A percentile compares a stretch with the other conserved stretches of the same genome.
Evolutionary conservation across 2,113 vertebrate species (phyloP).

Genomic region (Raja brachyura): DNA sequence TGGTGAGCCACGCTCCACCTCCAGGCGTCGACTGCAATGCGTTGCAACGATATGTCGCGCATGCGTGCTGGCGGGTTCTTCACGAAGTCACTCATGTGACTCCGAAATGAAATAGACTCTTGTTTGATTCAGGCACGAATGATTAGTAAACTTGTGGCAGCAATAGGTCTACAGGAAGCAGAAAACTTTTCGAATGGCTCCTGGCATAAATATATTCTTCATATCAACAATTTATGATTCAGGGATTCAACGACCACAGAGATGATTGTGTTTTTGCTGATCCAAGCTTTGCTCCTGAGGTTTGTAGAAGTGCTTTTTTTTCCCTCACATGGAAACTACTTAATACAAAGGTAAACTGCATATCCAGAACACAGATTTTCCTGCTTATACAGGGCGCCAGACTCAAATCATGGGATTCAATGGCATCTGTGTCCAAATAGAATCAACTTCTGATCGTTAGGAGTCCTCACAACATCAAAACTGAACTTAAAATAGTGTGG

Average conservation of each 20-base stretch:
- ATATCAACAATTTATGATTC: not conserved
- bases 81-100: no score
- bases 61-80: no score
- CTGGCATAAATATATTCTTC: not conserved
- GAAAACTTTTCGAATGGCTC: no score
- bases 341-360: not conserved
- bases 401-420: not conserved
- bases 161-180: no score
- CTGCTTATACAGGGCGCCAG: not conserved
- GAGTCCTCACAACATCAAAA: not conserved
- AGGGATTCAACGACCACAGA: not conserved
- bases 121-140: not conserved
- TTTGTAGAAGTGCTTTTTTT: not conserved
- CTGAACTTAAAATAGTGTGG: not conserved
- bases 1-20: no score
- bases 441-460: not conserved
- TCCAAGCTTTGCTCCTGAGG: not conserved
- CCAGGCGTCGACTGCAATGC: no score
- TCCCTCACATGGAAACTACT: not conserved
- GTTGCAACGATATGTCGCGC: no score
- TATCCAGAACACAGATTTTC: not conserved
- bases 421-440: not conserved
- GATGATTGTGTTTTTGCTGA: not conserved
- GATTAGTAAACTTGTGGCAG: not conserved
- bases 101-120: no score